A percentile compares a stretch with the other conserved stretches of the same genome.
phyloP scores from a whole-genome alignment of 2,888 invertebrate species.

The Oxystoma pomonae region DNA sequence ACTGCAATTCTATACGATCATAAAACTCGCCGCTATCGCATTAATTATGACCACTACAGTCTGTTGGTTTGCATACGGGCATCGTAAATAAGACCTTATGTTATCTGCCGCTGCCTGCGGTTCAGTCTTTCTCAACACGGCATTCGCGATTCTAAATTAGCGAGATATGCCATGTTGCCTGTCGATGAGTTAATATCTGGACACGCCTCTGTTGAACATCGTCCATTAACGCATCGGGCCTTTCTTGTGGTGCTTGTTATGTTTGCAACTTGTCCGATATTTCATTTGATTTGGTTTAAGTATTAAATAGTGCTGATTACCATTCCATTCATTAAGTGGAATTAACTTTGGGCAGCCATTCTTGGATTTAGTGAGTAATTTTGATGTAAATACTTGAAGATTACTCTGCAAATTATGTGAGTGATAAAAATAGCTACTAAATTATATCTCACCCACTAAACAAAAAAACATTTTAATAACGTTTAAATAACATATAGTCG shows the following conservation, averaged over 20 bases:
- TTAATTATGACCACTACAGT: slow-evolving; percentile 1
- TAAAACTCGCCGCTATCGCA: not conserved
- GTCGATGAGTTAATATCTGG: not conserved
- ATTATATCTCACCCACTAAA: too few species aligned
- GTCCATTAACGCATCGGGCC: not conserved
- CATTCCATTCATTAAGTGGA: too few species aligned
- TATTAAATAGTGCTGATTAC: too few species aligned
- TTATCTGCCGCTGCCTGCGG: slow-evolving; percentile 14
- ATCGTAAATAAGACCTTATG: slow-evolving; percentile 16
- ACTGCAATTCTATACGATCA: not conserved
- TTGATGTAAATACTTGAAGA: too few species aligned
- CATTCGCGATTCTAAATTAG: not conserved
- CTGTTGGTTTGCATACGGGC: slow-evolving; percentile 21
- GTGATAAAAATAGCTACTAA: too few species aligned
- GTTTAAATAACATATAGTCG: too few species aligned
- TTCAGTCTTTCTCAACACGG: not conserved
- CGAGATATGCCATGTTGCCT: not conserved
- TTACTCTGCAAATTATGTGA: too few species aligned
- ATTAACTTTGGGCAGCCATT: too few species aligned
- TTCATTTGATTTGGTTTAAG: too few species aligned
- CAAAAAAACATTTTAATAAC: too few species aligned
- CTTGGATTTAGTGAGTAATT: too few species aligned
- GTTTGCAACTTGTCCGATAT: too few species aligned
- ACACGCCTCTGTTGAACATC: not conserved
- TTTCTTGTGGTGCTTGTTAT: not conserved